phyloP scores from a whole-genome alignment of 1,140 invertebrate species.

The Sinonovacula constricta region DNA sequence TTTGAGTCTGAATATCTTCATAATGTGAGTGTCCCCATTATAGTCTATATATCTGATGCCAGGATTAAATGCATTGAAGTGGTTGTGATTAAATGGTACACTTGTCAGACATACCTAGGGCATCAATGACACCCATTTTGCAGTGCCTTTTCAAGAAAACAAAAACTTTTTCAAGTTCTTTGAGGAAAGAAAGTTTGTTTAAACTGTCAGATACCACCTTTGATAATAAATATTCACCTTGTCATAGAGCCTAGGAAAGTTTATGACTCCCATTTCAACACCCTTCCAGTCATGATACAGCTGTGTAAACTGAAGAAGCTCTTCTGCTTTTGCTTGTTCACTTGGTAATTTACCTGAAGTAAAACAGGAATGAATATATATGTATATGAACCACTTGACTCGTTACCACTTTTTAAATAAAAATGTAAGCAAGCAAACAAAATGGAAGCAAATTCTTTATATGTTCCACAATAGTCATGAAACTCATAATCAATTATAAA shows the following conservation, averaged over 20 bases:
- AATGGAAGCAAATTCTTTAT: background rate
- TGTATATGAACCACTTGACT: background rate
- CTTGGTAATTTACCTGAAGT: constrained; percentile 45
- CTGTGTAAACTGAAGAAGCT: constrained; percentile 81
- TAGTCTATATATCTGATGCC: background rate
- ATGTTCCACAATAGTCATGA: background rate
- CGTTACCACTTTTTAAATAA: background rate
- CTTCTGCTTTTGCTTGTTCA: constrained; percentile 73
- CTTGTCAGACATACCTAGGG: background rate
- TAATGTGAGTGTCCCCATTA: too few species aligned
- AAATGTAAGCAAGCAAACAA: constrained; percentile 2
- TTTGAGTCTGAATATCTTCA: too few species aligned
- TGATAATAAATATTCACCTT: constrained; percentile 76
- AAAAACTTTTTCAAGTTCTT: background rate
- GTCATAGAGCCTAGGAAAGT: constrained; percentile 89
- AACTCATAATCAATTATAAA: constrained; percentile 14
- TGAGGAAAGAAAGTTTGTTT: too few species aligned
- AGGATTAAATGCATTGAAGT: background rate
- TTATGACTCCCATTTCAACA: constrained; percentile 76
- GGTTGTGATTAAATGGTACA: background rate
- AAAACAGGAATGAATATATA: background rate
- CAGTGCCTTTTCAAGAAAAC: background rate
- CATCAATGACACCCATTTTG: background rate
- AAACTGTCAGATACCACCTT: too few species aligned
- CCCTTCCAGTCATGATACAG: constrained; percentile 82